phyloP scores from a whole-genome alignment of 1,140 invertebrate genomes.

The Drosophila athabasca region DNA sequence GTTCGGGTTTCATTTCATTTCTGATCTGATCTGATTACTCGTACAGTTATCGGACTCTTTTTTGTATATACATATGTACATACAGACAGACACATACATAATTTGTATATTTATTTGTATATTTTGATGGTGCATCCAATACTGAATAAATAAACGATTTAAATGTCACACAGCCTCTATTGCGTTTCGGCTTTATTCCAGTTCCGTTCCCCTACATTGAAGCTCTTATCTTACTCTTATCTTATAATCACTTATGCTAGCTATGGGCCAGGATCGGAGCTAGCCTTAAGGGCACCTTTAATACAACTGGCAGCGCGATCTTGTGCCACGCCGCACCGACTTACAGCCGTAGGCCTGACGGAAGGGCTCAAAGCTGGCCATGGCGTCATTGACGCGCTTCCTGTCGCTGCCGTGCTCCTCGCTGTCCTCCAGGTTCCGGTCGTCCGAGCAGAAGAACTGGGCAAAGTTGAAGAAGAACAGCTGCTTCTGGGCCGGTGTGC shows the following conservation, averaged over 20 bases:
- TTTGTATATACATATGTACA: conserved; percentile 24
- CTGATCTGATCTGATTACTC: conserved; percentile 12
- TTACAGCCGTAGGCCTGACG: conserved; percentile 25
- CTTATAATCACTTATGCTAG: too few species aligned
- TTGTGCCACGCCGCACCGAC: too few species aligned
- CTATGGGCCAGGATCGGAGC: too few species aligned
- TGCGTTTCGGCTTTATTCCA: conserved; percentile 2
- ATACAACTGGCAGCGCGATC: conserved; percentile 18
- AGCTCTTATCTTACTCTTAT: too few species aligned
- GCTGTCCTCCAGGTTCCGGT: neutral
- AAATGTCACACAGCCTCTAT: conserved; percentile 29
- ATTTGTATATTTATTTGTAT: neutral
- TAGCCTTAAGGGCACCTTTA: too few species aligned
- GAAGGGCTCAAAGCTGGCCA: conserved; percentile 27
- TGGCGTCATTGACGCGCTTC: conserved; percentile 50
- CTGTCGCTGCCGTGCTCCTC: conserved; percentile 33
- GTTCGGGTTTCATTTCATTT: neutral
- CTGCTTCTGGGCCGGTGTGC: neutral
- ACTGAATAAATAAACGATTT: conserved; percentile 44
- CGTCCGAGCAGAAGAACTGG: conserved; percentile 50
- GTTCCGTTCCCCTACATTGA: neutral
- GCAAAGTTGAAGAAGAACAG: conserved; percentile 56
- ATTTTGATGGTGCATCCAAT: conserved; percentile 29
- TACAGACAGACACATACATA: too few species aligned
- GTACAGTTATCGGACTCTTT: too few species aligned